A percentile compares a stretch with the other conserved stretches of the same genome.
Evolutionary conservation across 1,140 invertebrate genomes (phyloP).

Genomic region (Acyrthosiphon pisum): DNA sequence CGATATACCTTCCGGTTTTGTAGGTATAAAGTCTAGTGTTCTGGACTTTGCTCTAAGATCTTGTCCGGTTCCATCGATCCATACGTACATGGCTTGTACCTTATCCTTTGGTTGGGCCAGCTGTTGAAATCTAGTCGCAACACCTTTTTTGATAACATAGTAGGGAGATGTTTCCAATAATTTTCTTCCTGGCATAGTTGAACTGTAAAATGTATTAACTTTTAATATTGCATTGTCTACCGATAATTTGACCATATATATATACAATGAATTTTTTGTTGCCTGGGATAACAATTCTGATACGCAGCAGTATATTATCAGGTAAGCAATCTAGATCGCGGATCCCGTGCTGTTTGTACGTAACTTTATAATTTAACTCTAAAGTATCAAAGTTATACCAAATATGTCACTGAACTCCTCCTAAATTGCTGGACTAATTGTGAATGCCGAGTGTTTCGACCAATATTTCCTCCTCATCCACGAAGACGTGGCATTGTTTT

Average conservation of each 20-base stretch:
- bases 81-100: constrained; percentile 88
- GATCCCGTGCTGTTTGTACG: too few species aligned
- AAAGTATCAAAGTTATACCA: too few species aligned
- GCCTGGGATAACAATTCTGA: too few species aligned
- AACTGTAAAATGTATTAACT: not conserved
- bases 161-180: constrained; percentile 72
- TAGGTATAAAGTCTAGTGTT: constrained; percentile 81
- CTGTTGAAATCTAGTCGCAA: constrained; percentile 76
- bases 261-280: too few species aligned
- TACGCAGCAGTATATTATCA: too few species aligned
- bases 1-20: constrained; percentile 70
- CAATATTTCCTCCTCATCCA: too few species aligned
- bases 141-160: constrained; percentile 75
- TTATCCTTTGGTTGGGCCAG: constrained; percentile 79
- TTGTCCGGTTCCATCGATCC: constrained; percentile 95
- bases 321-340: too few species aligned
- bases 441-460: too few species aligned
- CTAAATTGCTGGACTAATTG: too few species aligned
- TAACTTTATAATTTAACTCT: too few species aligned
- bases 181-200: constrained; percentile 48
- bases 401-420: too few species aligned
- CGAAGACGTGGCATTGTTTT: too few species aligned
- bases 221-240: not conserved
- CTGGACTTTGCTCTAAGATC: constrained; percentile 87
- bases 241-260: not conserved